Conservation (phyloP, 92 coral and sea anemone species). For the Umimayanthus kanabou region DNA sequence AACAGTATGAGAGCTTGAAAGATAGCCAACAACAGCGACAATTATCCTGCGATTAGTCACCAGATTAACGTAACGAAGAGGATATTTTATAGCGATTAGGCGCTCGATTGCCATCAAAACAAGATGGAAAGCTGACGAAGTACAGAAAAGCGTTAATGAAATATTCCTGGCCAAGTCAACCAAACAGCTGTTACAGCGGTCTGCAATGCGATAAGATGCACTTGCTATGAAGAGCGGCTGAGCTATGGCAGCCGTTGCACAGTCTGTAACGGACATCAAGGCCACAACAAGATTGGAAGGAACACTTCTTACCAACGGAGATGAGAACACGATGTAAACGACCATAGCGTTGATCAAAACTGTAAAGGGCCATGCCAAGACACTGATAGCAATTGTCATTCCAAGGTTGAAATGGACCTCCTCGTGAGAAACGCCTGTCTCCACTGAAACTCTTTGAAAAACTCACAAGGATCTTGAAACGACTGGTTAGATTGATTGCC, state of each 20-base stretch:
- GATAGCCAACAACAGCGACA: background rate
- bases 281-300: conserved; percentile 18
- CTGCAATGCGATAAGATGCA: conserved; percentile 9
- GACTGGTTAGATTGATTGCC: background rate
- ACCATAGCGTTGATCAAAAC: background rate
- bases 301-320: background rate
- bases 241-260: background rate
- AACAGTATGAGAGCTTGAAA: background rate
- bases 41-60: background rate
- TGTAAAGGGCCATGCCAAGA: background rate
- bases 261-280: conserved; percentile 24
- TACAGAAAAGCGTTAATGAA: background rate
- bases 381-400: background rate
- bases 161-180: conserved; percentile 6
- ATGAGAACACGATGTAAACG: background rate
- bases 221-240: conserved; percentile 28
- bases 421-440: conserved; percentile 10
- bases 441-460: conserved; percentile 2
- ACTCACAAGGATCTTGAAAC: background rate
- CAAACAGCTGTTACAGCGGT: background rate
- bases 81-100: background rate
- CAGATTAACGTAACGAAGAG: background rate
- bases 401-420: background rate
- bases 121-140: background rate
- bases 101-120: conserved; percentile 12